Evolutionary conservation across 1,140 invertebrate genomes (phyloP).

Genomic region (Ditylenchus dipsaci): DNA sequence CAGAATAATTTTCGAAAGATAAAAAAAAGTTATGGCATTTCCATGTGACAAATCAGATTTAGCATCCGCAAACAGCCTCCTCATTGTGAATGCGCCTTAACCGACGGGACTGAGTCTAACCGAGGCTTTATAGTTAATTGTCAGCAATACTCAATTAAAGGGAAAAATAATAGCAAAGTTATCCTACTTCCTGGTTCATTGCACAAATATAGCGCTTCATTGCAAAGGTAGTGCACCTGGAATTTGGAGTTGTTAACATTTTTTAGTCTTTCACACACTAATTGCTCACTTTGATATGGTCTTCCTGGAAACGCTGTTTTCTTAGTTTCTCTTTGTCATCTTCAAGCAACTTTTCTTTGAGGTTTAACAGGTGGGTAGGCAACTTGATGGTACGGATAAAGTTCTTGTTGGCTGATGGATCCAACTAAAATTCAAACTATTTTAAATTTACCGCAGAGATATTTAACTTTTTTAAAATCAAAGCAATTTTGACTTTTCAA

Average conservation of each 20-base stretch:
- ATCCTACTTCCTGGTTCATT: too few relatives aligned
- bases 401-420: constrained; percentile 31
- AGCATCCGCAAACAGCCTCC: too few relatives aligned
- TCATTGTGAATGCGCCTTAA: too few relatives aligned
- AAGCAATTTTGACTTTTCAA: too few relatives aligned
- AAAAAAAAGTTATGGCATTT: too few relatives aligned
- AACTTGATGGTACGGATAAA: constrained; percentile 40
- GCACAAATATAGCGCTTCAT: not conserved
- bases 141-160: too few relatives aligned
- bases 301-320: constrained; percentile 64
- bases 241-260: not conserved
- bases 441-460: constrained; percentile 1
- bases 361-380: constrained; percentile 36
- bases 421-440: constrained; percentile 10
- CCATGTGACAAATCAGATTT: too few relatives aligned
- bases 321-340: constrained; percentile 68
- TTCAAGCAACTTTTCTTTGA: constrained; percentile 67
- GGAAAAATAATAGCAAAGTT: too few relatives aligned
- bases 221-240: constrained; percentile 6
- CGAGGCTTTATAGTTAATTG: too few relatives aligned
- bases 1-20: too few relatives aligned
- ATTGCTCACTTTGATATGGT: constrained; percentile 3
- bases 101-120: too few relatives aligned
- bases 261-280: constrained; percentile 56
- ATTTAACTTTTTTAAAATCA: not conserved